Evolutionary conservation across 2,797 vertebrate genomes (phyloP), one percentile per base, ranked within the genome.

Genomic region (Clarias laeviceps): DNA sequence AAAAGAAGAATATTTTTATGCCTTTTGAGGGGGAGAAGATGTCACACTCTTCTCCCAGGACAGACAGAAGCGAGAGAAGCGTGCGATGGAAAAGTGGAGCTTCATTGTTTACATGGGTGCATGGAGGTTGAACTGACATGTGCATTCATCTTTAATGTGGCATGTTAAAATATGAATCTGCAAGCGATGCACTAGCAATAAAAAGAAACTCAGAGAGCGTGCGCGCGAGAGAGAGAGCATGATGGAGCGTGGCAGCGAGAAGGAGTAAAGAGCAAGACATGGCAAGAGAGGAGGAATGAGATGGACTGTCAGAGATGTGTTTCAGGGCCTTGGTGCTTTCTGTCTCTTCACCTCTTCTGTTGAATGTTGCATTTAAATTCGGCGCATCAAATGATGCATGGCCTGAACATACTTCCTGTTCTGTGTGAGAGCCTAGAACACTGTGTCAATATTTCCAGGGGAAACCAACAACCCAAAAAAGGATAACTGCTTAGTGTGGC

Each of bases 21-120:
- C 24, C 29, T 65, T 65, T 11, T 8, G 61, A 29, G 78, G 78
- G 24, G 59, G 78, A 45, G 57, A 79, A 18, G 77, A 64, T 45
- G 78, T 76, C 74, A 64, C 65, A 68, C 50, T 73, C 66, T 65
- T 50, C 45, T 50, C 45, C 45, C 45, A 73, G 76, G 18, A 64
- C 18, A 69, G 27, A 34, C 40, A 11, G 32, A 50, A 79, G 56
- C 77, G 70, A 81, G 73, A 45, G 12, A 27, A 62, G 56, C 37
- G 50, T 32, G 29, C 27, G 11, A 90, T 88, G 90, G 87, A 92
- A 84, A 89, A 76, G 57, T 66, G 69, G 76, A 37, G 68, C 57
- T 73, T 91, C 82, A 87, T 90, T 91, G 91, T 92, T 90, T 91
- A 88, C 89, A 90, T 64, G 80, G 84, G 88, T 89, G 74, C 87